Base-by-base conservation (phyloP, 2,888 invertebrate genomes). In the Taphrorychus bicolor region DNA sequence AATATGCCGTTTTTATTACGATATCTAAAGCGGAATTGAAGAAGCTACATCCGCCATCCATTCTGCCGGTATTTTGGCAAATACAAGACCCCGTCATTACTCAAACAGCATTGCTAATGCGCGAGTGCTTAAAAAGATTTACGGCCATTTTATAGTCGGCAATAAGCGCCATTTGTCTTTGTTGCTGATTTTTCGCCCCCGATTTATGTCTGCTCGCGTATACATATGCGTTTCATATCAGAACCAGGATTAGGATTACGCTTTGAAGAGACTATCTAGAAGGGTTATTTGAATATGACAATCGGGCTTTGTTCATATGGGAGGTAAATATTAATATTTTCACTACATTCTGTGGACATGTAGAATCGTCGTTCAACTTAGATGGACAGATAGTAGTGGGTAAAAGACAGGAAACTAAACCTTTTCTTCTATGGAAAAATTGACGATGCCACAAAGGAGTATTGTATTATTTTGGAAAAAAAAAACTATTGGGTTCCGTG, bases 101-200 rank as follows among this genome's bases (percentile, higher is more conserved):
- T 18, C 14, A 48, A 18, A 59, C 57, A 57, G 16, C 59, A 24
- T 49, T 48, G 23, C 59, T 48, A 59, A 59, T 59, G 59, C 49
- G 23, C 5, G 23, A 48, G 59, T 49, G 59, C 59, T 59, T 59
- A 59, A 49, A 49, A 24, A 59, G 59, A 59, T 59, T 59, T 59
- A 59, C 49, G 24, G 60, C 52, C 32, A 60, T 40, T 60, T 60
- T 60, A 60, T 60, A 32, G 60, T n/a, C 52, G 60, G 60, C 40
- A 60, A 60, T 60, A 60, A 60, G 52, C 52, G 23, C 52, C 41
- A 60, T 60, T 60, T 45, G 45, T 45, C 21, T 52, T 14, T 60
- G 49, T 60, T 52, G 60, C 24, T 52, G 40, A 60, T 60, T 60
- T 60, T 59, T 59, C 32, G 49, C 24, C 11, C 5, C 16, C 14